Conservation (phyloP, 2,797 vertebrate species). For the Cuculus canorus region DNA sequence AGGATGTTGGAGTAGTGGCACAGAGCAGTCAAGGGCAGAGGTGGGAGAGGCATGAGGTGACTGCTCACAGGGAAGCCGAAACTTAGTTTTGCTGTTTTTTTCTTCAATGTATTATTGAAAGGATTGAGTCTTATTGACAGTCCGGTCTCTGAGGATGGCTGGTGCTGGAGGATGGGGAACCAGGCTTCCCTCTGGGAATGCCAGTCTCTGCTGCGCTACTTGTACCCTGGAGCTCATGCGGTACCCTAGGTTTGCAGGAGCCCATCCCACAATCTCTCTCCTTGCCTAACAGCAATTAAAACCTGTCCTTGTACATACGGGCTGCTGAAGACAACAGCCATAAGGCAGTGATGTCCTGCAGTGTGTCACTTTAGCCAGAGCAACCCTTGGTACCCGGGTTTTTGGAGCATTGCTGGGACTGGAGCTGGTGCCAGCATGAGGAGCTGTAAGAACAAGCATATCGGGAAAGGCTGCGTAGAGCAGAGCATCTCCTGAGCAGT, state of each 20-base stretch:
- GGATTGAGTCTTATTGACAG: not conserved
- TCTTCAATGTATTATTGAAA: not conserved
- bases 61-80: not conserved
- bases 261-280: not conserved
- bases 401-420: not conserved
- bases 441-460: not conserved
- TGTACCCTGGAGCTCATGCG: accelerated
- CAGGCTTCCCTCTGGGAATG: not conserved
- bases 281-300: not conserved
- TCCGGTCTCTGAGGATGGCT: not conserved
- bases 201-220: not conserved
- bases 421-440: not conserved
- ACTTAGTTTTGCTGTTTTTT: not conserved
- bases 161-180: not conserved
- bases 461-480: not conserved
- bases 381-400: not conserved
- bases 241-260: not conserved
- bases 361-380: accelerated
- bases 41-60: not conserved
- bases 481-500: slow-evolving; percentile 32
- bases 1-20: not conserved
- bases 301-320: accelerated
- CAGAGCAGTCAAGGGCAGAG: accelerated
- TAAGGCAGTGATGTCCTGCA: not conserved
- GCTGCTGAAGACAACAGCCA: not conserved